Evolutionary conservation across 2,888 invertebrate species (phyloP).

Genomic region (Eudemis profundana): DNA sequence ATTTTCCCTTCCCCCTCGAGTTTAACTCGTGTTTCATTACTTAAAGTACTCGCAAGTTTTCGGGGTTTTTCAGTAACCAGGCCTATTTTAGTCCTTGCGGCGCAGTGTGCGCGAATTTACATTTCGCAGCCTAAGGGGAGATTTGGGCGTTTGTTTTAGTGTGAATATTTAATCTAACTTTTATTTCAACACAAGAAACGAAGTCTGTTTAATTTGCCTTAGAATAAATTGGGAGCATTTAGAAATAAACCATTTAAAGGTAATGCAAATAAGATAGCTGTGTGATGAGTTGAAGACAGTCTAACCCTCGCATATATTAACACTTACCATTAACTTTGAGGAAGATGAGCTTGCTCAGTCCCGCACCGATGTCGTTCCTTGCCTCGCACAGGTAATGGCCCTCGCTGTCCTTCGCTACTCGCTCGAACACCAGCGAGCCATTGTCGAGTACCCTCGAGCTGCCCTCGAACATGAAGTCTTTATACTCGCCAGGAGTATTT

Average conservation of each 20-base stretch:
- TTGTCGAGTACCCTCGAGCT: conserved; percentile 91
- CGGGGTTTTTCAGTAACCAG: conserved; percentile 12
- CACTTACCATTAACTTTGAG: conserved; percentile 94
- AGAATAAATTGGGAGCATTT: too few species aligned
- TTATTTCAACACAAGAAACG: neutral
- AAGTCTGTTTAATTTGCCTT: neutral
- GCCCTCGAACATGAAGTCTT: conserved; percentile 92
- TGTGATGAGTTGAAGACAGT: too few species aligned
- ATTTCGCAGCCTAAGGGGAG: neutral
- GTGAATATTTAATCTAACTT: neutral
- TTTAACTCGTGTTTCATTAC: conserved; percentile 36
- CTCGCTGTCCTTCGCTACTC: conserved; percentile 94
- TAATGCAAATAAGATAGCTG: neutral
- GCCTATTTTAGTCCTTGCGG: neutral
- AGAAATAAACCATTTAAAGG: too few species aligned
- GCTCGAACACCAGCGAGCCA: conserved; percentile 93
- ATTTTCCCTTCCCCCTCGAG: conserved; percentile 31
- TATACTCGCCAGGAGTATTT: conserved; percentile 90
- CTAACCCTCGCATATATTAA: neutral
- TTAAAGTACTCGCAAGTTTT: conserved; percentile 20
- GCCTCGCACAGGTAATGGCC: conserved; percentile 97
- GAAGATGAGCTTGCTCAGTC: conserved; percentile 96
- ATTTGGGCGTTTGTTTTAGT: neutral
- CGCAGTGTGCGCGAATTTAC: neutral
- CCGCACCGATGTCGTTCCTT: conserved; percentile 96